A percentile compares a stretch with the other conserved stretches of the same genome.
Conservation (phyloP, 2,888 invertebrate species). For the Geophilus truncorum region DNA sequence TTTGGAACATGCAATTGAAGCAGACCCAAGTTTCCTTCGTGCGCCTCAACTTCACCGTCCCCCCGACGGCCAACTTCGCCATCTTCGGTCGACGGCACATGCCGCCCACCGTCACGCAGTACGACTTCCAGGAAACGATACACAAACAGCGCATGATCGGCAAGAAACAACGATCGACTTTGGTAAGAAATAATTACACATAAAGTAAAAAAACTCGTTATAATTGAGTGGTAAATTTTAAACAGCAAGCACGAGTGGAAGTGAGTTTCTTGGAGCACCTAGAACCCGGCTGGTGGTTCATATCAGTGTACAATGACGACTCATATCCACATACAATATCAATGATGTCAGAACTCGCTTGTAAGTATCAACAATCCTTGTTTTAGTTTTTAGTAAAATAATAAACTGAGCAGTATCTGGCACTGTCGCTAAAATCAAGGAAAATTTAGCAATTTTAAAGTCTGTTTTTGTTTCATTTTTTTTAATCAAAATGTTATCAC, state of each 20-base stretch:
- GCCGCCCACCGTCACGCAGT: constrained; percentile 91
- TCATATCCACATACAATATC: constrained; percentile 30
- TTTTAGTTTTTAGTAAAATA: too few species aligned
- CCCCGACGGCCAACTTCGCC: constrained; percentile 85
- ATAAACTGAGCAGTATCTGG: too few species aligned
- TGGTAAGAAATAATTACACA: too few species aligned
- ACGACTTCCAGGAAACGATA: constrained; percentile 89
- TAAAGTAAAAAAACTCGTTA: too few species aligned
- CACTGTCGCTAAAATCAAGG: too few species aligned
- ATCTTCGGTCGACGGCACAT: constrained; percentile 91
- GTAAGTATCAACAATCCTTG: too few species aligned
- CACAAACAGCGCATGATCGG: constrained; percentile 56
- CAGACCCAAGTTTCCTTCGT: constrained; percentile 90
- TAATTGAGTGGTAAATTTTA: not conserved
- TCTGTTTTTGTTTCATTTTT: too few species aligned
- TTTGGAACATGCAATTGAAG: constrained; percentile 97
- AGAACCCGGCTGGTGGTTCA: constrained; percentile 38
- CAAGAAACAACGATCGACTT: constrained; percentile 76
- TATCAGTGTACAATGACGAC: constrained; percentile 37
- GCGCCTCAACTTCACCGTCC: constrained; percentile 89
- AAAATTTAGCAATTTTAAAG: too few species aligned
- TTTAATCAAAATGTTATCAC: too few species aligned
- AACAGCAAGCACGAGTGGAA: constrained; percentile 32
- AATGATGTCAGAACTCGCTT: constrained; percentile 36
- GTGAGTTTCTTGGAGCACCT: constrained; percentile 36